Evolutionary conservation across 1,140 invertebrate species (phyloP), one percentile per base, ranked within the genome.

Genomic region (Cotesia chilonis): DNA sequence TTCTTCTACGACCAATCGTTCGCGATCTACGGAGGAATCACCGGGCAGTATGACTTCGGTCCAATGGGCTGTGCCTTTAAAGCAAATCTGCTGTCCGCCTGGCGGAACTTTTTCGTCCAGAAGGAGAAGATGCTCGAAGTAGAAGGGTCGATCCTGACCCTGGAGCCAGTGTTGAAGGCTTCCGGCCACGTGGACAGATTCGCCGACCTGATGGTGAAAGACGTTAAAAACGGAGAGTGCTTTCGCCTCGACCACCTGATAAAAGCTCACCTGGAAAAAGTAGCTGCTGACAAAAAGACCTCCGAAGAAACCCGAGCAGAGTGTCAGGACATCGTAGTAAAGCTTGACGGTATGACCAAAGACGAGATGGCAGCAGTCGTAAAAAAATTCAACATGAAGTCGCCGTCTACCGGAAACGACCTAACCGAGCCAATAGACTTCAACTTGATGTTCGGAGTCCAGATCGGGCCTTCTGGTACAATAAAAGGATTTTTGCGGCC

Each of bases 1-100:
- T 99, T 99, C 85, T 99, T 99, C 84, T 98, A 94, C 88, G 98
- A 99, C 85, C 97, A 98, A 82, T 98, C 97, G 0, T 99, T 99
- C 90, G 96, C 97, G 3, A 99, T 99, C 82, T 99, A 99, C 89
- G 98, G 98, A 80, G 98, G 98, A 76, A 93, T 94, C 35, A 93
- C 92, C 20, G 93, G 90, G 2, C 94, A 97, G 76, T 99, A 96
- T 89, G 98, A 99, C 88, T 99, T 98, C 87, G 98, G 98, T 0
- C 98, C 98, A 4, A 99, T 99, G 96, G 98, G 98, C 3, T 99
- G 98, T 90, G 96, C 97, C 0, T 91, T 99, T 9, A 99, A 99
- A 88, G 91, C 94, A 7, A 99, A 99, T 86, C 91, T 99, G 76
- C 88, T 99, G 7, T 92, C 94, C 78, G 87, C 92, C 9, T 99